Evolutionary conservation across 2,888 invertebrate species (phyloP), one percentile per base, ranked within the genome.

Genomic region (Drosophila limbata): DNA sequence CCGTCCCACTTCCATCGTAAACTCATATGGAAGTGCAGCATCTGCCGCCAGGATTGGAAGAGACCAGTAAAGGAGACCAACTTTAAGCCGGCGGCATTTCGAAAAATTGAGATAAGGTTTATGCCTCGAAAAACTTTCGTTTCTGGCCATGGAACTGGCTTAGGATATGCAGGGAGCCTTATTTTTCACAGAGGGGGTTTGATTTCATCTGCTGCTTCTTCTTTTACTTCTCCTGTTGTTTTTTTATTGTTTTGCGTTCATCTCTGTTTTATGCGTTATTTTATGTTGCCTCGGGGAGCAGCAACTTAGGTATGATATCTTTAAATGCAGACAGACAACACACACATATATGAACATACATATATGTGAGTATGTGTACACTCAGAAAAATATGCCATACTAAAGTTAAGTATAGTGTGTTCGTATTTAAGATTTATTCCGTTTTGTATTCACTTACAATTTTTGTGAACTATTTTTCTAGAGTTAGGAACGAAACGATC

Each of bases 41-140:
- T 15, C 28, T 50, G 45, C 45, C 25, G 47, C 28, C 40, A 35
- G 25, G 52, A 15, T 42, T 35, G 21, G 19, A 42, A 17, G 19
- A 42, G 47, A 15, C 11, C 17, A 37, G 48, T 10, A 31, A 69
- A 25, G 68, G 31, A 39, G 53, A n/a, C 15, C 35, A 45, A 40
- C 37, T 55, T 31, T 61, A 8, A 8, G 66, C 77, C 55, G 60
- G 59, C 51, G 75, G 76, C 79, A 52, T 73, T 91, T 91, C 84
- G 5, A 28, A 89, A 91, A 92, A 91, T 91, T 91, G 90, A 88
- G 91, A 92, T 92, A 92, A 92, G 92, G 91, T 91, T 76, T 76
- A 88, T 90, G 92, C 92, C 91, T 91, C 85, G 83, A 88, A 63
- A 91, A 90, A 92, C 90, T 91, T 91, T 91, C 86, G 72, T 82